A percentile compares a stretch with the other conserved stretches of the same genome.
Evolutionary conservation across 2,797 vertebrate species (phyloP).

Genomic region (Cuniculus paca): DNA sequence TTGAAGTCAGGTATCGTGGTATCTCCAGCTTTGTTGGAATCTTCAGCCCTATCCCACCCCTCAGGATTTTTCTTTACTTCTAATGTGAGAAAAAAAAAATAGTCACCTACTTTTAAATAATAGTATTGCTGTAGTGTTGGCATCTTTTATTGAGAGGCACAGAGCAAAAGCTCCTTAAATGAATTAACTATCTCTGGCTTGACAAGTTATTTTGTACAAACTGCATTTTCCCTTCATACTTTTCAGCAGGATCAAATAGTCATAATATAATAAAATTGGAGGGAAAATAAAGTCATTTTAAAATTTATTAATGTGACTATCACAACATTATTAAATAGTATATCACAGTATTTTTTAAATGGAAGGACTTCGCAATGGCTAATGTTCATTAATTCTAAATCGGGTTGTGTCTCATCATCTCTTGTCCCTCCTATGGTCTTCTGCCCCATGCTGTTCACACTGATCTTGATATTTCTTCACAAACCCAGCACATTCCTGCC

Average conservation of each 20-base stretch:
- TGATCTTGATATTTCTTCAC: neutral
- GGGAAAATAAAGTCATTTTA: neutral
- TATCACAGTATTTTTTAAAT: neutral
- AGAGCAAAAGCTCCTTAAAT: neutral
- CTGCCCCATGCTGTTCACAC: too few species aligned
- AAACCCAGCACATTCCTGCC: too few species aligned
- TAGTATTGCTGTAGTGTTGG: neutral
- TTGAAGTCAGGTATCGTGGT: neutral
- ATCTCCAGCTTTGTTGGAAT: neutral
- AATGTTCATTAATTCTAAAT: neutral
- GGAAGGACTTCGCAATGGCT: neutral
- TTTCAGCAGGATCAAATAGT: neutral
- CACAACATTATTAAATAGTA: neutral
- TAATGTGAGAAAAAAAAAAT: neutral
- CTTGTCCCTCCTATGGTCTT: neutral
- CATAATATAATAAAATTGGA: neutral
- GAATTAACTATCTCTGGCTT: neutral
- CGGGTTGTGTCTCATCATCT: neutral
- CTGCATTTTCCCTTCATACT: neutral
- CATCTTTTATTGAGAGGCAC: neutral
- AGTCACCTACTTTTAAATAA: neutral
- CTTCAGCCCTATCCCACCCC: neutral
- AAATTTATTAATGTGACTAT: neutral
- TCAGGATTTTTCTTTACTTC: neutral
- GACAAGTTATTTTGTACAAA: neutral